Conservation (phyloP, 2,888 invertebrate genomes). For the Rotaria magnacalcarata region DNA sequence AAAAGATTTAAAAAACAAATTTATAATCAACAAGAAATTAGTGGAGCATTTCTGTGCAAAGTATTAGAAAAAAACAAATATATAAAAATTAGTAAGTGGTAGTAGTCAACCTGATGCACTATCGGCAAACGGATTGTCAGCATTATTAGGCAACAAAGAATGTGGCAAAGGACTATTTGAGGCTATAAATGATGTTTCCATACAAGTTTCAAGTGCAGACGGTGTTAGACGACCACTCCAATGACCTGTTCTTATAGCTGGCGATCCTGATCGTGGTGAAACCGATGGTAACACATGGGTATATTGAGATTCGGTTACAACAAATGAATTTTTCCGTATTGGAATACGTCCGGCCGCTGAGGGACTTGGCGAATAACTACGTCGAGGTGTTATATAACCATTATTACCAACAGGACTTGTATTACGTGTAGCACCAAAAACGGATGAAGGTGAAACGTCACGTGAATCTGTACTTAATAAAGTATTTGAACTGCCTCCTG, state of each 20-base stretch:
- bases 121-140: background rate
- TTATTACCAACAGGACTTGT: slow-evolving; percentile 11
- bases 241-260: background rate
- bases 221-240: slow-evolving; percentile 33
- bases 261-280: slow-evolving; percentile 21
- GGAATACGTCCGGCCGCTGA: background rate
- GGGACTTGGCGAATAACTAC: background rate
- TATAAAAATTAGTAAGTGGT: background rate
- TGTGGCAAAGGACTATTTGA: background rate
- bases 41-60: background rate
- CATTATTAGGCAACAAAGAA: background rate
- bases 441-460: slow-evolving; percentile 18
- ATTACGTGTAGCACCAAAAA: slow-evolving; percentile 13
- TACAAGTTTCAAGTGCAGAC: slow-evolving; percentile 27
- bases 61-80: background rate
- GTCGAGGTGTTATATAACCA: background rate
- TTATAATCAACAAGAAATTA: background rate
- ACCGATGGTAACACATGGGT: slow-evolving; percentile 24
- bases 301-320: slow-evolving; percentile 28
- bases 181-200: slow-evolving; percentile 2
- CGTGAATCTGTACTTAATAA: slow-evolving; percentile 24
- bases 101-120: background rate
- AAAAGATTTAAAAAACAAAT: background rate
- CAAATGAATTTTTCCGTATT: slow-evolving; percentile 28
- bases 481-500: slow-evolving; percentile 34